These are phyloP conservation scores for Pagetopsis macropterus DNA, from an alignment of 2,797 vertebrate genomes.

Conservation along the genomic window DNA sequence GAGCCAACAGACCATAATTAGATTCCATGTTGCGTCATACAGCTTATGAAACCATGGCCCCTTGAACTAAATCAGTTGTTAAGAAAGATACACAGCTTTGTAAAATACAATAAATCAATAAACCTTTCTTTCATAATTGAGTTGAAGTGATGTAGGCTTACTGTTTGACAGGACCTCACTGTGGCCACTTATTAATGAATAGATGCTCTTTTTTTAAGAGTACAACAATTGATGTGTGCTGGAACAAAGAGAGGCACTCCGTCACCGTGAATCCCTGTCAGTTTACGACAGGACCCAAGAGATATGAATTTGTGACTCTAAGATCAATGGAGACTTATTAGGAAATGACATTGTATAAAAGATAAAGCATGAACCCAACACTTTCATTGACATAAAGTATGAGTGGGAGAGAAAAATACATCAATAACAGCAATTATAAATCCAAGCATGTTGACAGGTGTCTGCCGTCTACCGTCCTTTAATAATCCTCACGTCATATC, in stretches of 20 bases:
- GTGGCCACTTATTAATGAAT: slow-evolving; percentile 32
- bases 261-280: slow-evolving; percentile 45
- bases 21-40: slow-evolving; percentile 1
- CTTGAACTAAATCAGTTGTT: slow-evolving; percentile 8
- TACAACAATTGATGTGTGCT: slow-evolving; percentile 27
- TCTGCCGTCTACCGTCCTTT: slow-evolving; percentile 24
- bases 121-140: slow-evolving; percentile 4
- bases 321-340: slow-evolving; percentile 48
- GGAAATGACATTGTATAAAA: slow-evolving; percentile 39
- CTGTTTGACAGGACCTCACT: slow-evolving; percentile 16
- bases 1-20: slow-evolving; percentile 15
- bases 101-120: slow-evolving; percentile 13
- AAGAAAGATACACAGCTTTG: slow-evolving; percentile 4
- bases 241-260: slow-evolving; percentile 34
- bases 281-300: slow-evolving; percentile 32
- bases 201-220: slow-evolving; percentile 21
- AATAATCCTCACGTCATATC: slow-evolving; percentile 30
- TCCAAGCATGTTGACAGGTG: slow-evolving; percentile 30
- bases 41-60: slow-evolving; percentile 5
- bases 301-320: slow-evolving; percentile 34
- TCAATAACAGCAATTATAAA: slow-evolving; percentile 39
- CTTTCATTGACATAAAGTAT: slow-evolving; percentile 9
- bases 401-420: slow-evolving; percentile 31
- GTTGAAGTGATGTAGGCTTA: background rate
- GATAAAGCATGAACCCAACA: slow-evolving; percentile 36